Conservation (phyloP, 53 echinoderm and acorn worm genomes). For the Echinometra lucunter region DNA sequence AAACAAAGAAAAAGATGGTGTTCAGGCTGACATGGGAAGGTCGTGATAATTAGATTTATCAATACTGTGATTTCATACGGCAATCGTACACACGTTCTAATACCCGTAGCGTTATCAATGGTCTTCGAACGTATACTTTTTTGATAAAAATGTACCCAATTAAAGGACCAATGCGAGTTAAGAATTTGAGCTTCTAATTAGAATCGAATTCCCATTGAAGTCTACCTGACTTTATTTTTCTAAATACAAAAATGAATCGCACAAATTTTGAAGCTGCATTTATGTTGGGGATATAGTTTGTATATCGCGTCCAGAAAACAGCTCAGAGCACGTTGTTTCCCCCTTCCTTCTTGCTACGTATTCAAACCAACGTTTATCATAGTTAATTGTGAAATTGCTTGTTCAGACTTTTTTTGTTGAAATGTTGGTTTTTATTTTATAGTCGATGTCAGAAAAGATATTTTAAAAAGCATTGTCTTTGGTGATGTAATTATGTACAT, state of each 20-base stretch:
- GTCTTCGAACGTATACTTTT: too few relatives aligned
- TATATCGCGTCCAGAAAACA: too few relatives aligned
- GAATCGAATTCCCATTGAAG: too few relatives aligned
- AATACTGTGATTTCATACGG: too few relatives aligned
- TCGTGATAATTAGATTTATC: too few relatives aligned
- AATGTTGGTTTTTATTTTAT: not conserved
- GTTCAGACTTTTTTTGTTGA: not conserved
- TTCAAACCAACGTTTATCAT: not conserved
- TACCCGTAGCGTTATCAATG: too few relatives aligned
- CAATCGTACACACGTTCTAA: too few relatives aligned
- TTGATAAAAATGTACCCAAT: too few relatives aligned
- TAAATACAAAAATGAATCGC: not conserved
- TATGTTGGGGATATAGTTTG: too few relatives aligned
- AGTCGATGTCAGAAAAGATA: not conserved
- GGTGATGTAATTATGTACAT: not conserved
- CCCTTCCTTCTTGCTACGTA: not conserved
- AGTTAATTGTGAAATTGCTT: not conserved
- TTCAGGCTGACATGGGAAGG: too few relatives aligned
- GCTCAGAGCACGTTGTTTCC: not conserved
- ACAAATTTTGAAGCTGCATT: not conserved
- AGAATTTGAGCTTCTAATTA: too few relatives aligned
- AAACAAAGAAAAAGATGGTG: too few relatives aligned
- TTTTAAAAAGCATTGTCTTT: not conserved
- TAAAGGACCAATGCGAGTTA: not conserved
- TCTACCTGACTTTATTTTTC: not conserved